A percentile compares a stretch with the other conserved stretches of the same genome.
These are phyloP conservation scores for Cryptophagus acutangulus DNA, from an alignment of 2,888 invertebrate species.

Conservation along the genomic window DNA sequence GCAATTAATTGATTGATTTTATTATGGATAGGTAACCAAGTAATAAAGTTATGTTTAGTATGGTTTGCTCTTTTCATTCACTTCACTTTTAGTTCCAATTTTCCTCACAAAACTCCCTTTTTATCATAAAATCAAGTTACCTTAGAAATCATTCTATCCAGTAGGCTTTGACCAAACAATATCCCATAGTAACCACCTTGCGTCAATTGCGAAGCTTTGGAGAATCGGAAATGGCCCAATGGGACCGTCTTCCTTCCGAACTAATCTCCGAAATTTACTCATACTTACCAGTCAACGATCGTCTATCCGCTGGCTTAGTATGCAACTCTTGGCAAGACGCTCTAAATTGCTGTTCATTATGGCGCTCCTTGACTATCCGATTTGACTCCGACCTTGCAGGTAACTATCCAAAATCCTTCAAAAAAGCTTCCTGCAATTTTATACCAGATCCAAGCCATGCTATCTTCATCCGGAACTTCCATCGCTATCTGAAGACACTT, in stretches of 20 bases:
- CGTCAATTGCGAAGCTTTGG: too few relatives aligned
- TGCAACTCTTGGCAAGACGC: slow-evolving; percentile 38
- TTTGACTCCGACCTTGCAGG: slow-evolving; percentile 40
- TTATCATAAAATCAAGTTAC: too few relatives aligned
- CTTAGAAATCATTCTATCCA: too few relatives aligned
- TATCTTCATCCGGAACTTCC: slow-evolving; percentile 41
- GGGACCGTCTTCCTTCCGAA: slow-evolving; percentile 36
- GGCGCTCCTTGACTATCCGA: slow-evolving; percentile 38
- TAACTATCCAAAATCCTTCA: slow-evolving; percentile 16
- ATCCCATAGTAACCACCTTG: too few relatives aligned
- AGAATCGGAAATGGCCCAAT: slow-evolving; percentile 31
- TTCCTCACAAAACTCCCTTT: too few relatives aligned
- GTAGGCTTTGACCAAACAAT: too few relatives aligned
- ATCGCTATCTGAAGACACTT: slow-evolving; percentile 46
- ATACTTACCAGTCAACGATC: slow-evolving; percentile 37
- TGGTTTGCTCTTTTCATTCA: too few relatives aligned
- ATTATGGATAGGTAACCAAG: too few relatives aligned
- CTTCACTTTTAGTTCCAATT: too few relatives aligned
- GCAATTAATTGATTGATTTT: too few relatives aligned
- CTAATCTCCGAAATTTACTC: slow-evolving; percentile 36
- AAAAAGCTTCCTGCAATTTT: slow-evolving; percentile 3
- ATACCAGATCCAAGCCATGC: slow-evolving; percentile 39
- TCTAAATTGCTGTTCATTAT: slow-evolving; percentile 33
- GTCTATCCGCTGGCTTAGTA: slow-evolving; percentile 37
- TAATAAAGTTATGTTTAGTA: too few relatives aligned